Percentiles rank a stretch among this genome's conserved stretches.
phyloP scores from a whole-genome alignment of 1,140 invertebrate genomes.

The Contarinia nasturtii region DNA sequence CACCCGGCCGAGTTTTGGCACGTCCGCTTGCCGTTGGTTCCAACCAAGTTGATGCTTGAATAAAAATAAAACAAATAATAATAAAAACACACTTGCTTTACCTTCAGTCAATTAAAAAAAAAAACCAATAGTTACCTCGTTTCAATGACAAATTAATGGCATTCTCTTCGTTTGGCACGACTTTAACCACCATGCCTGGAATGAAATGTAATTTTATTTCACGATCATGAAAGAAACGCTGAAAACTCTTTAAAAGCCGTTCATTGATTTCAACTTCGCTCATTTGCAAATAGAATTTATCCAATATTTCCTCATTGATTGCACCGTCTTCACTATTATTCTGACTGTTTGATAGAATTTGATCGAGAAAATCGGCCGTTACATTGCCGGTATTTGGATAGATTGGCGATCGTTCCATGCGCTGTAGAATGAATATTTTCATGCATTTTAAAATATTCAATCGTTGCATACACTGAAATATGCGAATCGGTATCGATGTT shows the following conservation, averaged over 20 bases:
- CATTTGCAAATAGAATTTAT: conserved; percentile 13
- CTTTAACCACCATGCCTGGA: conserved; percentile 17
- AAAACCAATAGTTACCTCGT: conserved; percentile 4
- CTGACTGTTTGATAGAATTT: conserved; percentile 15
- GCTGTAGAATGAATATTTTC: conserved; percentile 21
- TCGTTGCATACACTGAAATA: conserved; percentile 17
- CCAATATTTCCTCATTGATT: conserved; percentile 8
- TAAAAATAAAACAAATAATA: too few species aligned
- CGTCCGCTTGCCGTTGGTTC: not conserved
- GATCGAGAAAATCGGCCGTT: conserved; percentile 19
- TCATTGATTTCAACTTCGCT: conserved; percentile 18
- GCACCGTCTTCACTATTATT: conserved; percentile 8
- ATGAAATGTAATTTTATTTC: conserved; percentile 21
- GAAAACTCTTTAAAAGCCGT: conserved; percentile 15
- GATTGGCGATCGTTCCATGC: conserved; percentile 11
- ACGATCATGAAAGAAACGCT: conserved; percentile 20
- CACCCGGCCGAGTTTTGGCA: not conserved
- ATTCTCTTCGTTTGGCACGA: conserved; percentile 21
- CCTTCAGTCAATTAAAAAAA: not conserved
- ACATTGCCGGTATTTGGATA: conserved; percentile 14
- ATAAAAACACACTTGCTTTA: too few species aligned
- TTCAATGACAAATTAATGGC: conserved; percentile 18
- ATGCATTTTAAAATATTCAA: conserved; percentile 17
- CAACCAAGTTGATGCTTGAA: not conserved
- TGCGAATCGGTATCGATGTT: conserved; percentile 18